These are phyloP conservation scores for Gymnorhina tibicen DNA, from an alignment of 2,113 vertebrate genomes.

Conservation along the genomic window DNA sequence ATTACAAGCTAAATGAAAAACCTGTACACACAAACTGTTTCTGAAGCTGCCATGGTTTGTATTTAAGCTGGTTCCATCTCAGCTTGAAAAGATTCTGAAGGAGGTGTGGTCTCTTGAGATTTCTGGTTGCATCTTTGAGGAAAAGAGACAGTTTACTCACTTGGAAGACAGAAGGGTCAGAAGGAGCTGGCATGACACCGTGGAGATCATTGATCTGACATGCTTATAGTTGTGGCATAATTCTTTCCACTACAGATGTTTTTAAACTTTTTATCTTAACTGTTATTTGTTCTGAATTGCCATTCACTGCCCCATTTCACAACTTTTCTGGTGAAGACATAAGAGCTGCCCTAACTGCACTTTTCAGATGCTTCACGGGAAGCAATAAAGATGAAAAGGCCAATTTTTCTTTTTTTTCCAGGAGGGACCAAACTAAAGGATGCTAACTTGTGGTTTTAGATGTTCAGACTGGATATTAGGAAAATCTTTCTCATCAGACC, in stretches of 20 bases:
- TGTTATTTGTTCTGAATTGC: background rate
- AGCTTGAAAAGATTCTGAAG: background rate
- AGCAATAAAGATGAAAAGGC: background rate
- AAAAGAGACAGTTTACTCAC: background rate
- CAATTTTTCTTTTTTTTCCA: background rate
- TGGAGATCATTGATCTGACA: background rate
- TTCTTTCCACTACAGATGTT: background rate
- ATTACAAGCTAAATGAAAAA: background rate
- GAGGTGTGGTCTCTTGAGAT: background rate
- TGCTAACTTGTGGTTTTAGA: background rate
- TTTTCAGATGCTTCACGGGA: rapidly evolving
- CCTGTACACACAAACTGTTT: background rate
- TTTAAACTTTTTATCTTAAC: background rate
- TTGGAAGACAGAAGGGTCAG: background rate
- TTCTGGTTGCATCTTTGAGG: background rate
- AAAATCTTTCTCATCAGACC: background rate
- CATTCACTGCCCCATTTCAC: background rate
- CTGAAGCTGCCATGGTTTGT: background rate
- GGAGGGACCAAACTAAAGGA: rapidly evolving
- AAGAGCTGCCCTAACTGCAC: background rate
- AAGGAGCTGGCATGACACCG: rapidly evolving
- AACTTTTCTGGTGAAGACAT: background rate
- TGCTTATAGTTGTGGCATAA: background rate
- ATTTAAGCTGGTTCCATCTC: background rate
- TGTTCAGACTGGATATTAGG: background rate